Percentiles rank a stretch among this genome's conserved stretches.
Conservation (phyloP, 2,113 vertebrate species). For the Heteronetta atricapilla region DNA sequence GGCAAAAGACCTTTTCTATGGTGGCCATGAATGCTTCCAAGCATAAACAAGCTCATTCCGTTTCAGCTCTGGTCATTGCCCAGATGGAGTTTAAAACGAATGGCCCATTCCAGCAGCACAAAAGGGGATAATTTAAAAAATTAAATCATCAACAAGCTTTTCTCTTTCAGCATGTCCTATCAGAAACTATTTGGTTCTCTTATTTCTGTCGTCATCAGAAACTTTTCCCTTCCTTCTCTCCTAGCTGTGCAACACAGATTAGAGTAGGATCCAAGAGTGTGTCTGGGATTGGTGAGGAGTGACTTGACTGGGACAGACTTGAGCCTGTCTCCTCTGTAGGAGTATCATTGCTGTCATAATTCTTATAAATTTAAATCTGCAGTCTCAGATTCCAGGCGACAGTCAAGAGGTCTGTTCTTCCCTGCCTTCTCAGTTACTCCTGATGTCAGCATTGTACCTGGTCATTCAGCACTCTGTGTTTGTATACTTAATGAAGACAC, state of each 20-base stretch:
- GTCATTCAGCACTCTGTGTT: neutral
- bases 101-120: neutral
- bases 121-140: slow-evolving; percentile 25
- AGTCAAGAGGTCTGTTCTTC: neutral
- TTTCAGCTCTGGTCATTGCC: slow-evolving; percentile 23
- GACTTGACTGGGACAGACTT: neutral
- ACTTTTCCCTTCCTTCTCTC: neutral
- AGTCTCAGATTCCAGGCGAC: neutral
- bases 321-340: neutral
- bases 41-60: neutral
- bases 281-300: neutral
- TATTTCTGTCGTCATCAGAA: neutral
- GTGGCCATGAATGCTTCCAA: neutral
- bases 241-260: neutral
- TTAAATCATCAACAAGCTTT: slow-evolving; percentile 36
- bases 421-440: neutral
- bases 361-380: neutral
- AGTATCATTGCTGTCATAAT: neutral
- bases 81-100: slow-evolving; percentile 22
- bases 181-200: neutral
- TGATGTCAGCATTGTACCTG: neutral
- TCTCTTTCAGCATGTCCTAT: neutral
- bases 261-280: neutral
- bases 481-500: neutral
- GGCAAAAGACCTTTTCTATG: neutral